phyloP scores from a whole-genome alignment of 2,797 vertebrate species.

The Tokudaia tokunoshimensis region DNA sequence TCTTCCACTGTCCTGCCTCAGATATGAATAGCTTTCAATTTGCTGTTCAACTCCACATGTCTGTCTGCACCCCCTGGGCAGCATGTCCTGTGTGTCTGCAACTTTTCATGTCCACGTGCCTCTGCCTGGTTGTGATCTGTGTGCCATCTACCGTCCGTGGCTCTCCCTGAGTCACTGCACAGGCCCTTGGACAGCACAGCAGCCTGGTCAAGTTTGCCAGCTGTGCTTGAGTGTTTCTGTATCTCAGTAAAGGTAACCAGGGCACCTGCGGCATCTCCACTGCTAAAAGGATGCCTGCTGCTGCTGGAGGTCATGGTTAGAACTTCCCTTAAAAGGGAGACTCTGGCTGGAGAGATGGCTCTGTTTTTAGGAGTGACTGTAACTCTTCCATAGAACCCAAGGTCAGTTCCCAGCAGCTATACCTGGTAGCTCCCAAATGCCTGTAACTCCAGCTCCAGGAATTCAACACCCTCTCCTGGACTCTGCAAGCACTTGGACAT shows the following conservation, averaged over 20 bases:
- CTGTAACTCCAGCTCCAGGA: not conserved
- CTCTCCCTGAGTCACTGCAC: not conserved
- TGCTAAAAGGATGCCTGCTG: not conserved
- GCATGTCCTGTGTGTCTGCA: not conserved
- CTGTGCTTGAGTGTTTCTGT: constrained; percentile 8
- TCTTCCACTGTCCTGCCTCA: not conserved
- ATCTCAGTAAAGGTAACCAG: not conserved
- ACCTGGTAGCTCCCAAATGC: not conserved
- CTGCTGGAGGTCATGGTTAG: not conserved
- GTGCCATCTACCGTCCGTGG: not conserved
- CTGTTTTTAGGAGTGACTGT: not conserved
- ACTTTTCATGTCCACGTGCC: not conserved
- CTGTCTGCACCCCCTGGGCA: not conserved
- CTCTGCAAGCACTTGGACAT: not conserved
- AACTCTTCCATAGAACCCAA: not conserved
- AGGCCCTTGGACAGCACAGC: not conserved
- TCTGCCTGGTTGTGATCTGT: not conserved
- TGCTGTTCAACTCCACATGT: not conserved
- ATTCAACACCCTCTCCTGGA: not conserved
- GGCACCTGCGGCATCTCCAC: not conserved
- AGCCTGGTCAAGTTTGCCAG: not conserved
- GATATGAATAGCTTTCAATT: not conserved
- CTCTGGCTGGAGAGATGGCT: not conserved
- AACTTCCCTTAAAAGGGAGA: not conserved
- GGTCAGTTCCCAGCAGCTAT: not conserved